Percentiles rank a stretch among this genome's conserved stretches.
Evolutionary conservation across 2,113 vertebrate species (phyloP).

Genomic region (Sturnus vulgaris): DNA sequence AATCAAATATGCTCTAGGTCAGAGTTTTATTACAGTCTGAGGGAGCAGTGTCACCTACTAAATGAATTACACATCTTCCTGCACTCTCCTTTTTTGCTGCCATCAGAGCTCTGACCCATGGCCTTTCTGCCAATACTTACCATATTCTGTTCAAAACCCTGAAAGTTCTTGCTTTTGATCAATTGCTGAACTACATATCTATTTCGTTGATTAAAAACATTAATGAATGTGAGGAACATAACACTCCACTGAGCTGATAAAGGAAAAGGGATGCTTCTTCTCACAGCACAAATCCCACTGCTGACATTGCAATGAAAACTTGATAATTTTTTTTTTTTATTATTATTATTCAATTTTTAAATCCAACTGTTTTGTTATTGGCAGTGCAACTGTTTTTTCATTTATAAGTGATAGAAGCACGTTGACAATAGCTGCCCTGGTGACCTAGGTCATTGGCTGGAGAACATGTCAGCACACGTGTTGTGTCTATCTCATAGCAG

Average conservation of each 20-base stretch:
- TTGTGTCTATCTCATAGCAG: not conserved
- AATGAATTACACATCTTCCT: not conserved
- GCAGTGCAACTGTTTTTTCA: not conserved
- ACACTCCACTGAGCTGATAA: not conserved
- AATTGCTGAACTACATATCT: not conserved
- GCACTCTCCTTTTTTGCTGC: not conserved
- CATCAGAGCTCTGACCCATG: not conserved
- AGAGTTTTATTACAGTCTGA: not conserved
- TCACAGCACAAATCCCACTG: not conserved
- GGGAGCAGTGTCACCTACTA: not conserved
- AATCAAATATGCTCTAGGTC: not conserved
- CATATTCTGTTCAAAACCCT: not conserved
- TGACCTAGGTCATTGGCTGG: not conserved
- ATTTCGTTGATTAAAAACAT: not conserved
- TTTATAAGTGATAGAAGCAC: not conserved
- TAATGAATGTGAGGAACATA: not conserved
- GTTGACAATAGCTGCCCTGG: not conserved
- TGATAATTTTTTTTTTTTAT: not conserved
- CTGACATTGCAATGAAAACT: not conserved
- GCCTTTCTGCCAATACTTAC: not conserved
- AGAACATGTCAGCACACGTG: accelerated
- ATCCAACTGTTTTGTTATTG: not conserved
- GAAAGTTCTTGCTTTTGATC: not conserved
- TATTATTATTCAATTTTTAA: not conserved
- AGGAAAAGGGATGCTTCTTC: not conserved